phyloP scores from a whole-genome alignment of 2,113 vertebrate genomes.

The Sturnira hondurensis region DNA sequence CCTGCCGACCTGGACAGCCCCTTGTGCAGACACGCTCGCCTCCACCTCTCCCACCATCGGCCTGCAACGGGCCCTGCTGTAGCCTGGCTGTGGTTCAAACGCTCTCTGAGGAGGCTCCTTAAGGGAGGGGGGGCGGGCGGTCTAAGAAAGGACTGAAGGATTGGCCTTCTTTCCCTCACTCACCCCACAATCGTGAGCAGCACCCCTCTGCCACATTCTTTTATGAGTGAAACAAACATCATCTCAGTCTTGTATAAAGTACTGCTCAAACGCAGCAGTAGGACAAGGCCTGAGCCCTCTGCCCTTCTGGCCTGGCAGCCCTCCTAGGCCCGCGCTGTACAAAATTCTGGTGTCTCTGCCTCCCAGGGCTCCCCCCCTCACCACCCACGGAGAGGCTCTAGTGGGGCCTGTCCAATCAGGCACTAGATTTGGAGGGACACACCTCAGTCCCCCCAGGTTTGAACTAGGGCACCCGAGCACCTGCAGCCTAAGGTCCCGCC shows the following conservation, averaged over 20 bases:
- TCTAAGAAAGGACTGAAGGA: neutral
- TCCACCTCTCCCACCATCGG: accelerated
- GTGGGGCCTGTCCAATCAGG: neutral
- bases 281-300: too few species aligned
- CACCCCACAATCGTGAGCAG: neutral
- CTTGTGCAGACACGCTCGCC: neutral
- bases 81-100: neutral
- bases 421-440: neutral
- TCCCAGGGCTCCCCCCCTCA: neutral
- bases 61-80: neutral
- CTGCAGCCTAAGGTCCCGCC: neutral
- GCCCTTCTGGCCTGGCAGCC: neutral
- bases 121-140: accelerated
- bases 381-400: neutral
- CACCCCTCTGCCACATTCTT: neutral
- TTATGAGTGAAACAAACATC: neutral
- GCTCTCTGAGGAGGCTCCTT: neutral
- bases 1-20: neutral
- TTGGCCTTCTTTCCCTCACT: neutral
- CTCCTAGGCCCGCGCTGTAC: neutral
- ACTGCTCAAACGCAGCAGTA: neutral
- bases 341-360: neutral
- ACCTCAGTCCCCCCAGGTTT: neutral
- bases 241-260: neutral
- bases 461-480: neutral